Base-by-base conservation (phyloP, 2,113 vertebrate species). In the Pedionomus torquatus region DNA sequence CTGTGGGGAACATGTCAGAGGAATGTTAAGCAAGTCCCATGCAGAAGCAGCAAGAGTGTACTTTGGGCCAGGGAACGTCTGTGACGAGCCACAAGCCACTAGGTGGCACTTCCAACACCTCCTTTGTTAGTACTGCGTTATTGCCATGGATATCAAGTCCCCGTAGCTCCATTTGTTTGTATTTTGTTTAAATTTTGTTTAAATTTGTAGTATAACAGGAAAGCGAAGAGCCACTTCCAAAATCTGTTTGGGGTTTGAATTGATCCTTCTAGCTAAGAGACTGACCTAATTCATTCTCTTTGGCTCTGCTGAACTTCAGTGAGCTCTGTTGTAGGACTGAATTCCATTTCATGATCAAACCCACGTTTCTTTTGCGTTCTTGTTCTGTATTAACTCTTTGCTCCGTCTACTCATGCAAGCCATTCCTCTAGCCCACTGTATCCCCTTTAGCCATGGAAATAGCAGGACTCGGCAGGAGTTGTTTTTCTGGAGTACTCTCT, bases 301-400 rank as follows among this genome's bases (percentile, higher is more conserved):
- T 43, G 43, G 68, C 43, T 77, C 72, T 17, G 10, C 66, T 92
- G 91, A 89, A 76, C 74, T 71, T 48, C 13, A 84, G 10, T 70
- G 49, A 89, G 43, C 61, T 63, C 37, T 3, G 3, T 37, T 77
- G 4, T 44, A 91, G 89, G 41, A 49, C 63, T 19, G 48, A 85
- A 77, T 75, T 80, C 55, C 0, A 2, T 52, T 91, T 83, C 87
- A 95, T 72, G 49, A 76, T 71, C 52, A 35, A 1, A 37, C 41
- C 44, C 13, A 3, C 7, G 10, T 95, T 97, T 95, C 54, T 86
- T 91, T 93, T 91, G 66, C 81, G 89, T 95, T 90, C 76, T 69
- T 69, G n/a, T 94, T 95, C 77, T 94, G 66, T 95, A 60, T 60
- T 61, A 87, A 87, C 48, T 74, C 65, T 89, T 96, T 43, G 57